Evolutionary conservation across 92 coral and sea anemone species (phyloP), one percentile per base, ranked within the genome.

Genomic region (Porites evermanni): DNA sequence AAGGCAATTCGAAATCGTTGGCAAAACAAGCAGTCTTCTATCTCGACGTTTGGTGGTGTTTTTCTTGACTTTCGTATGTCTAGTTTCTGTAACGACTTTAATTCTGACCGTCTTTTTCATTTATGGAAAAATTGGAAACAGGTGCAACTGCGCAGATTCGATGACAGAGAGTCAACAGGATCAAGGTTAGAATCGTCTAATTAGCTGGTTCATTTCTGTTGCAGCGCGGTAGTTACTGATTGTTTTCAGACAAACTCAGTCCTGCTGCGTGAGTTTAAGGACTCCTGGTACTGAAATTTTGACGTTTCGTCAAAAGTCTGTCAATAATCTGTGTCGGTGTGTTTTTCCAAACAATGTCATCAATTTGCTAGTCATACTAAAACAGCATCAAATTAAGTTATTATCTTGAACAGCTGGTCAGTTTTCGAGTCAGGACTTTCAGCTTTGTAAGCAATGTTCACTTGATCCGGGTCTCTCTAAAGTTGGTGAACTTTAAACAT

Each of bases 91-190:
- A 53, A 29, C 18, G 8, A 56, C 80, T 13, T 59, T 76, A 56
- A 10, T 76, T 7, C 32, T 59, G 66, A 76, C 53, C 18, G 80
- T 60, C 52, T 12, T 8, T 2, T 0, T 59, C 51, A 24, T 76
- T 7, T 56, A 19, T 24, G 80, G 80, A 12, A 56, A 21, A 14
- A 59, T 76, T 24, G 67, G 67, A 2, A 29, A 24, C 80, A 58
- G 67, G 67, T 76, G 68, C 61, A 76, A 51, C 67, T 76, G 80
- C 66, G 32, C 53, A 17, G 80, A 58, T 54, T 24, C n/a, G 52
- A 29, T 9, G 2, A 50, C 4, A 14, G 80, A 14, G 12, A 75
- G 21, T 75, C 53, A 14, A 29, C 67, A 76, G 80, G 16, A 23
- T 4, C 67, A 26, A 76, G 80, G 80, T 76, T 38, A 76, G 12